Evolutionary conservation across 1,140 invertebrate genomes (phyloP), one percentile per base, ranked within the genome.

Genomic region (Drosophila varians): DNA sequence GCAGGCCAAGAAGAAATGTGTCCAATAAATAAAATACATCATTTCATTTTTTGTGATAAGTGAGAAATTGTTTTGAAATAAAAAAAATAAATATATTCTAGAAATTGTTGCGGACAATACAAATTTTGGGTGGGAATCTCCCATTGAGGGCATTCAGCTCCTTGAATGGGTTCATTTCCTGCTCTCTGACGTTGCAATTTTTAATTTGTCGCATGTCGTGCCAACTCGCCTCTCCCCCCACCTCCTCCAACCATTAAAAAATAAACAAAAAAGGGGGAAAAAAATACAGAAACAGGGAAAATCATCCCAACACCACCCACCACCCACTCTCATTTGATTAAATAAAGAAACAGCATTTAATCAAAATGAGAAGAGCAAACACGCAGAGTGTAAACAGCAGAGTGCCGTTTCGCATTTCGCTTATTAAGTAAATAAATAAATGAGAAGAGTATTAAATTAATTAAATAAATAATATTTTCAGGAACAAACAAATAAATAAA

Each of bases 281-380:
- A 57, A 56, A 26, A n/a, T 7, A 21, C n/a, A 19, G 64, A 43
- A 46, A 51, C 26, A n/a, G n/a, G n/a, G n/a, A 57, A 18, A 25
- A 26, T 31, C 28, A 31, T 31, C 26, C 26, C 16, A n/a, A 11
- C 28, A 18, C 18, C 36, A n/a, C 25, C 46, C 19, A 21, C 38
- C 21, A 26, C 34, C 58, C 45, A 58, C 58, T 64, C 79, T 84
- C 79, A 83, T 84, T 83, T 83, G 80, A 84, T 84, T 84, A 83
- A 83, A 84, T 84, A 83, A 62, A 84, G 65, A 75, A 64, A 84
- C 79, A 84, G 53, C 79, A 79, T 84, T 83, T 82, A 82, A 82
- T 82, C 78, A 82, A 82, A 74, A 62, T 77, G 78, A 60, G 52
- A 74, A 73, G 53, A 77, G 74, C 55, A 80, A 80, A 80, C 43